Evolutionary conservation across 2,113 vertebrate species (phyloP).

Genomic region (Hippocampus barbouri): DNA sequence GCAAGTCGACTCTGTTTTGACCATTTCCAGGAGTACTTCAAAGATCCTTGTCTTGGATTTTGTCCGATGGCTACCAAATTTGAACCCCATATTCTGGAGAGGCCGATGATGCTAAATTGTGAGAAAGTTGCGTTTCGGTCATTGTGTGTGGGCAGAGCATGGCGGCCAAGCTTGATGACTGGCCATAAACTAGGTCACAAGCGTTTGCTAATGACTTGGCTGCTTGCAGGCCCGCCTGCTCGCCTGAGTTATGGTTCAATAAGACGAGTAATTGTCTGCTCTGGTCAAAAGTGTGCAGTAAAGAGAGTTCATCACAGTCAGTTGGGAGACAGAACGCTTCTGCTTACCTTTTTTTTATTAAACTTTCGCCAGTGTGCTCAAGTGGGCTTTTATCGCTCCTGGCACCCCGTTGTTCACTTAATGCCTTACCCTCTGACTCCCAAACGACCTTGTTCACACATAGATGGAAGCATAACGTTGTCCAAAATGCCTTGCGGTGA

Average conservation of each 20-base stretch:
- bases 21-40: too few species aligned
- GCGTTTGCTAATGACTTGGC: conserved; percentile 31
- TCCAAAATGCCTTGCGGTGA: not conserved
- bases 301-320: conserved; percentile 8
- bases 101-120: not conserved
- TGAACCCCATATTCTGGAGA: not conserved
- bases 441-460: not conserved
- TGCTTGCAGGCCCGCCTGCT: conserved; percentile 25
- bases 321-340: conserved; percentile 26
- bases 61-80: not conserved
- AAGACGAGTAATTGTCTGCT: conserved; percentile 39
- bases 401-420: conserved; percentile 15
- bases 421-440: conserved; percentile 9
- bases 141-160: not conserved
- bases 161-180: not conserved
- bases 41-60: too few species aligned
- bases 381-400: conserved; percentile 18
- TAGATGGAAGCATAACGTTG: not conserved
- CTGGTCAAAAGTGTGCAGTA: conserved; percentile 8
- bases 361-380: conserved; percentile 11
- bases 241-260: conserved; percentile 53
- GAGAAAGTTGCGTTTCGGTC: not conserved
- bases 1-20: too few species aligned
- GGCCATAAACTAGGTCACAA: conserved; percentile 11
- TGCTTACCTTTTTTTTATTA: conserved; percentile 34